Evolutionary conservation across 2,888 invertebrate species (phyloP).

Genomic region (Blera fallax): DNA sequence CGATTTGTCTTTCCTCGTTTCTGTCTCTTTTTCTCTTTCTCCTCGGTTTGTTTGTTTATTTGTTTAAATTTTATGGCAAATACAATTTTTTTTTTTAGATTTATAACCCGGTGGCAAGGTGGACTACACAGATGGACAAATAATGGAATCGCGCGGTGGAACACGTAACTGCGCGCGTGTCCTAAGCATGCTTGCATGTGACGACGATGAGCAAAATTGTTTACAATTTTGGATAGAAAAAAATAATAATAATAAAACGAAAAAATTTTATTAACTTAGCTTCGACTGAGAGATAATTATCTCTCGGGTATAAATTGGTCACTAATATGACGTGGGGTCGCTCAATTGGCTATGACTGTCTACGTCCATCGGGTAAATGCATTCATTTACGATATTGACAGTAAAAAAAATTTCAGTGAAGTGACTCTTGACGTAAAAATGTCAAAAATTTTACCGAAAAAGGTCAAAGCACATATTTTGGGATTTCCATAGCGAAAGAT

Average conservation of each 20-base stretch:
- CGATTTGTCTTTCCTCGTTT: background rate
- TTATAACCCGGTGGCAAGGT: background rate
- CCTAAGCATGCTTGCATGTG: background rate
- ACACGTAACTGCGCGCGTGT: constrained; percentile 6
- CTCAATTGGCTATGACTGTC: background rate
- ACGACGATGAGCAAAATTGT: constrained; percentile 10
- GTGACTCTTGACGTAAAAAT: background rate
- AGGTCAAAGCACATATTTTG: background rate
- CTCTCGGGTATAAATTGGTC: background rate
- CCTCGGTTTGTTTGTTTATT: background rate
- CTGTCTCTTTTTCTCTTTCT: background rate
- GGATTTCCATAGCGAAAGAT: background rate
- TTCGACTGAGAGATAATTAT: background rate
- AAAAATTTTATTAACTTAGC: background rate
- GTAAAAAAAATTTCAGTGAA: background rate
- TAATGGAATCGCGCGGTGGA: background rate
- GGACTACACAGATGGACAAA: background rate
- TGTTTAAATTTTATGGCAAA: background rate
- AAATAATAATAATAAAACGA: background rate
- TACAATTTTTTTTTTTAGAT: background rate
- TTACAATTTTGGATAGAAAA: background rate
- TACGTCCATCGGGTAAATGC: background rate
- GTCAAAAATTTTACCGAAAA: background rate
- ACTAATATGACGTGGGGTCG: background rate
- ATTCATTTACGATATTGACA: background rate